Base-by-base conservation (phyloP, 2,888 invertebrate genomes). In the Hylaea fasciaria region DNA sequence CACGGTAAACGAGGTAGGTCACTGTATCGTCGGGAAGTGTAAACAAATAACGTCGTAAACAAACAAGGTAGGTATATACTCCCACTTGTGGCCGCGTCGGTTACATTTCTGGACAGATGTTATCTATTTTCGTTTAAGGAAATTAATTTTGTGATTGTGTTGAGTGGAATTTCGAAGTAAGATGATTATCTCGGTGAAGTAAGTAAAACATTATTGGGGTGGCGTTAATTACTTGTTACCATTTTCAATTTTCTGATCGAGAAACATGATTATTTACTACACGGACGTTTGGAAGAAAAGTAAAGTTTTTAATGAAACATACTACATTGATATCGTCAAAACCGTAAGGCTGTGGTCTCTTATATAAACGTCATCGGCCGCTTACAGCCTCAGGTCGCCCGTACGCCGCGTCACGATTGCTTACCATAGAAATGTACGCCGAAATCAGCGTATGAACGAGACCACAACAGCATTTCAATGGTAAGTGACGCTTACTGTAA, bases 91-190 rank as follows among this genome's bases (percentile, higher is more conserved):
- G 5, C 14, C 13, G 12, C n/a, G 29, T 32, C 51, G 41, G 68
- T 71, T 69, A 60, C 63, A 65, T 50, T 71, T 65, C 53, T 45
- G 57, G 62, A 66, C 61, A 67, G 53, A 67, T 57, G 64, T 62
- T n/a, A 66, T 64, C 56, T 49, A 66, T 60, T 70, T 70, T 68
- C 62, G 58, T 55, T 61, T 66, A 63, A 69, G 74, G 69, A 77
- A 78, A 81, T 78, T 77, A 74, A 77, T 80, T 74, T 80, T 74
- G 70, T 72, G 72, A 70, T 64, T 70, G 74, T 14, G 62, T 65
- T 64, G 61, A 66, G 68, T 70, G 54, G 54, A 54, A 58, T 64
- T 57, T 64, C 61, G 41, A 64, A 48, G 32, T 40, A 41, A 55
- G 14, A 48, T 39, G 41, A 55, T 48, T 32, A 43, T 44, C 32